Base-by-base conservation (phyloP, 2,888 invertebrate genomes). In the Erannis defoliaria region DNA sequence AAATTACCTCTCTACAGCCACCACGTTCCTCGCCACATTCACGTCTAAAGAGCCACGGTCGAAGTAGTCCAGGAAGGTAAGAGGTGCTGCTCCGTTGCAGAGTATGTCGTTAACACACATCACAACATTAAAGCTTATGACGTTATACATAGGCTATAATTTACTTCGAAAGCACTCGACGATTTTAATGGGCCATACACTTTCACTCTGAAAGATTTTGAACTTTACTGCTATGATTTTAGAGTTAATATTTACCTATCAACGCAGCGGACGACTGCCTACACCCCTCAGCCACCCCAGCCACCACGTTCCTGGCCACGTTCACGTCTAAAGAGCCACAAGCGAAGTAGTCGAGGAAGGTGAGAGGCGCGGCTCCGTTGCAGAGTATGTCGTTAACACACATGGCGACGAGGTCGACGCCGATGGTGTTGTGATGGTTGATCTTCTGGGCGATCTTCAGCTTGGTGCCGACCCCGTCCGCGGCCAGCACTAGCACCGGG, bases 51-150 rank as follows among this genome's bases (percentile, higher is more conserved):
- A 88, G 4, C 98, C 98, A 73, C 98, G 97, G 8, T 99, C 98
- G 88, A 97, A 98, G 90, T 99, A 99, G 88, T 99, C 99, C 31
- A 99, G 94, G 93, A 99, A 99, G 68, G 98, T 98, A 12, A 99
- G 89, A 0, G 99, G 99, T 71, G 97, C 96, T 0, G 99, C 99
- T 5, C 99, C 99, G 76, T 99, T 98, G 68, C 98, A 98, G 31
- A 99, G 93, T 46, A 99, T 96, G 86, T 99, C 99, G 90, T 99
- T 99, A 5, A 98, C 99, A 82, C 99, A 99, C 99, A 99, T 99
- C 10, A 99, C 99, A 1, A 99, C 99, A 62, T n/a, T n/a, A n/a
- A n/a, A n/a, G n/a, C 4, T 8, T 33, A n/a, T 33, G 12, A 1
- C 33, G 4, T 12, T 3, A 12, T 4, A 5, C 9, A 33, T 33